Conservation (phyloP, 2,888 invertebrate species). For the Acleris literana region DNA sequence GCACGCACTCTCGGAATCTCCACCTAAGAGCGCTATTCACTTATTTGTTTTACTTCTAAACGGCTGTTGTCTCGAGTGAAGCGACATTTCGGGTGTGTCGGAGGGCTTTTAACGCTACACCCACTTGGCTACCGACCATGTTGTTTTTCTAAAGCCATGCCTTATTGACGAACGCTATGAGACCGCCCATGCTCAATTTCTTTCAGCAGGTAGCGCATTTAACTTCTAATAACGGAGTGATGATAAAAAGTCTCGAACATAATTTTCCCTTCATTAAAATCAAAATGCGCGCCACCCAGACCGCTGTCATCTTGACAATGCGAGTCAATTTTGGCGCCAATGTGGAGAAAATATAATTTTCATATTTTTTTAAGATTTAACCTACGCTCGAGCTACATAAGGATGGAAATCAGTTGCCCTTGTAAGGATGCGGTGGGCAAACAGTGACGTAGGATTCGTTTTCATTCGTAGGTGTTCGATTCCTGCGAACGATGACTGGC, state of each 20-base stretch:
- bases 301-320: constrained; percentile 71
- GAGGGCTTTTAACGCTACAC: constrained; percentile 61
- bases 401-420: constrained; percentile 44
- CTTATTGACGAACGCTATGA: constrained; percentile 61
- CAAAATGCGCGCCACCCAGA: constrained; percentile 71
- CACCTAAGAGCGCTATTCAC: constrained; percentile 68
- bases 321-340: constrained; percentile 78
- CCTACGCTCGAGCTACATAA: constrained; percentile 36
- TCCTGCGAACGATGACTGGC: constrained; percentile 77
- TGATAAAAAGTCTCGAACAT: constrained; percentile 24
- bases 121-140: constrained; percentile 53
- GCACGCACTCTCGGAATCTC: constrained; percentile 65
- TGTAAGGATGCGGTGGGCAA: constrained; percentile 14
- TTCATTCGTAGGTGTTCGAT: constrained; percentile 75
- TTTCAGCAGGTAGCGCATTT: constrained; percentile 21
- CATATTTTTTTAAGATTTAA: not conserved
- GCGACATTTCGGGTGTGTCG: constrained; percentile 71
- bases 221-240: constrained; percentile 5
- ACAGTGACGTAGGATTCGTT: constrained; percentile 41
- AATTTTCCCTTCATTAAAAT: constrained; percentile 49
- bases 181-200: constrained; percentile 54
- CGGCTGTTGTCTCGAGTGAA: constrained; percentile 64
- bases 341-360: constrained; percentile 35
- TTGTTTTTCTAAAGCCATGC: constrained; percentile 34
- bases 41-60: constrained; percentile 78